Percentiles rank a stretch among this genome's conserved stretches.
These are phyloP conservation scores for Cettia cetti DNA, from an alignment of 2,113 vertebrate species.

Conservation along the genomic window DNA sequence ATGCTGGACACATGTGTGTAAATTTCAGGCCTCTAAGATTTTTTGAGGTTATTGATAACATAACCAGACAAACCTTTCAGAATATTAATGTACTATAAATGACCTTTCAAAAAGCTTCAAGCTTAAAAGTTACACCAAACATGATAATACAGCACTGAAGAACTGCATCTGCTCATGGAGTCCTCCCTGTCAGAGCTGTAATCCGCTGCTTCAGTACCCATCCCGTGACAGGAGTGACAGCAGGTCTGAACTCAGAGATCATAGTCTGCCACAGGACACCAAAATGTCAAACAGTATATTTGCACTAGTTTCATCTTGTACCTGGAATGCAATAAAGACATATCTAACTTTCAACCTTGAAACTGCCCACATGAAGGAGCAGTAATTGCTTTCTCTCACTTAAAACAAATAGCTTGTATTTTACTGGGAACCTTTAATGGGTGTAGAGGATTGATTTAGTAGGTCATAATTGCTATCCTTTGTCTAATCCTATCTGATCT, in stretches of 20 bases:
- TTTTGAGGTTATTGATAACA: neutral
- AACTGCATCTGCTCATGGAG: neutral
- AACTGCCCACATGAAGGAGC: neutral
- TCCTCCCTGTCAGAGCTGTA: neutral
- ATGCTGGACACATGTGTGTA: fast-evolving
- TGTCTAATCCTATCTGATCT: neutral
- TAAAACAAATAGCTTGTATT: neutral
- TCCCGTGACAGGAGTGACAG: neutral
- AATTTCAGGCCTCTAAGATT: neutral
- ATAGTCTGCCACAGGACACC: neutral
- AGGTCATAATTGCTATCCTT: neutral
- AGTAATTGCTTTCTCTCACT: neutral
- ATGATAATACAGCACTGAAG: neutral
- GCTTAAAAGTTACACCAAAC: neutral
- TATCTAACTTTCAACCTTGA: neutral
- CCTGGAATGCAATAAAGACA: neutral
- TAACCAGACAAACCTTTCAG: neutral
- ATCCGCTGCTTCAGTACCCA: neutral
- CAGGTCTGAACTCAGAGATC: neutral
- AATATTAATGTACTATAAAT: neutral
- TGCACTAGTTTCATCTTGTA: neutral
- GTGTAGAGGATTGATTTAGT: neutral
- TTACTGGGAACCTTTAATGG: neutral
- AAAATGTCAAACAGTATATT: neutral
- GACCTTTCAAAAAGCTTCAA: neutral